Conservation (phyloP, 2,113 vertebrate genomes). For the Arvicanthis niloticus region DNA sequence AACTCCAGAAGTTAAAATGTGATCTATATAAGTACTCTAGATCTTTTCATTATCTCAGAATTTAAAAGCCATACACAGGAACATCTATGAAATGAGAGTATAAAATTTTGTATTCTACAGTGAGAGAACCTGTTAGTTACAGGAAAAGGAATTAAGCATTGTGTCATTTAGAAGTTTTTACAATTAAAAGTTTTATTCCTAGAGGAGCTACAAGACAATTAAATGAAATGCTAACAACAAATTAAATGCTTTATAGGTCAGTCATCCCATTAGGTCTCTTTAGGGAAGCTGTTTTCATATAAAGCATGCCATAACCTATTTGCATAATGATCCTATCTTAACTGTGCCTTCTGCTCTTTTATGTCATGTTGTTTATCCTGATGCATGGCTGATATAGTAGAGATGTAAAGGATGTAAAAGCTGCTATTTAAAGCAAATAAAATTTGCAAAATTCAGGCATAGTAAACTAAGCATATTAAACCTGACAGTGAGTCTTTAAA, state of each 20-base stretch:
- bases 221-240: constrained; percentile 89
- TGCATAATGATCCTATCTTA: constrained; percentile 89
- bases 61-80: constrained; percentile 54
- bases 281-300: constrained; percentile 88
- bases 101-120: constrained; percentile 77
- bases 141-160: constrained; percentile 85
- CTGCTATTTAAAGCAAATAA: constrained; percentile 84
- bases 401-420: constrained; percentile 82
- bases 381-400: constrained; percentile 82
- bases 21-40: constrained; percentile 10
- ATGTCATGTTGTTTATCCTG: constrained; percentile 87
- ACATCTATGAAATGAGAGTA: constrained; percentile 63
- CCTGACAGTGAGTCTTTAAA: constrained; percentile 73
- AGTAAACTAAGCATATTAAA: constrained; percentile 81
- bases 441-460: constrained; percentile 72
- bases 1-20: constrained; percentile 65
- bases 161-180: constrained; percentile 87
- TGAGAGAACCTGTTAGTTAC: constrained; percentile 86
- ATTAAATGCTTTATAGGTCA: constrained; percentile 91
- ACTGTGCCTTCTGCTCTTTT: constrained; percentile 89
- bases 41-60: constrained; percentile 7
- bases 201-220: constrained; percentile 87
- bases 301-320: constrained; percentile 88
- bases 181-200: constrained; percentile 90
- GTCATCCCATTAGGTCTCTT: constrained; percentile 88